Evolutionary conservation across 2,797 vertebrate species (phyloP).

Genomic region (Mormyrops attenuatus): DNA sequence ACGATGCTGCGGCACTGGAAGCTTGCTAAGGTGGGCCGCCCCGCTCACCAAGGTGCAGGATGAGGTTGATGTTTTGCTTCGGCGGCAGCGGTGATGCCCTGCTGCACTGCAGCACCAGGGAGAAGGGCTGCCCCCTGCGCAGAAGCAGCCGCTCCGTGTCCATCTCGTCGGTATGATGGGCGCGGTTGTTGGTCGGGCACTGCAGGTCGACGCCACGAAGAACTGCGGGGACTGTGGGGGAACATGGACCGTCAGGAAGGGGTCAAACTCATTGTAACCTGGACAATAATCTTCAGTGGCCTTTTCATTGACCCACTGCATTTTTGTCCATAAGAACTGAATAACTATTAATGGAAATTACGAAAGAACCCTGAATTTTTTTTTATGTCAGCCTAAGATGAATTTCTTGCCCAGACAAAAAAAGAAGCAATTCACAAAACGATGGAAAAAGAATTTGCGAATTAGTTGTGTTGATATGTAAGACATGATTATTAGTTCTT

Average conservation of each 20-base stretch:
- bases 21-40: background rate
- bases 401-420: background rate
- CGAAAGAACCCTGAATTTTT: background rate
- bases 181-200: conserved; percentile 57
- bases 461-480: background rate
- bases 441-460: background rate
- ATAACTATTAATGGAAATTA: background rate
- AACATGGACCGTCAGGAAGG: background rate
- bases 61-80: conserved; percentile 49
- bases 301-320: background rate
- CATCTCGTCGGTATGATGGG: conserved; percentile 63
- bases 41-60: conserved; percentile 61
- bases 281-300: background rate
- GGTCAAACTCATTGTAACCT: background rate
- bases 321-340: background rate
- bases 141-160: conserved; percentile 58
- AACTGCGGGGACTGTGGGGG: conserved; percentile 36
- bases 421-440: background rate
- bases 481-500: background rate
- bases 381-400: background rate
- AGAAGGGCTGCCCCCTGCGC: conserved; percentile 64
- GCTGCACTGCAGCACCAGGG: conserved; percentile 47
- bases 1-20: background rate
- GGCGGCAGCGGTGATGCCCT: conserved; percentile 27
- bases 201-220: conserved; percentile 52